Conservation (phyloP, 2,888 invertebrate species). For the Gastracanthus pulcherrimus region DNA sequence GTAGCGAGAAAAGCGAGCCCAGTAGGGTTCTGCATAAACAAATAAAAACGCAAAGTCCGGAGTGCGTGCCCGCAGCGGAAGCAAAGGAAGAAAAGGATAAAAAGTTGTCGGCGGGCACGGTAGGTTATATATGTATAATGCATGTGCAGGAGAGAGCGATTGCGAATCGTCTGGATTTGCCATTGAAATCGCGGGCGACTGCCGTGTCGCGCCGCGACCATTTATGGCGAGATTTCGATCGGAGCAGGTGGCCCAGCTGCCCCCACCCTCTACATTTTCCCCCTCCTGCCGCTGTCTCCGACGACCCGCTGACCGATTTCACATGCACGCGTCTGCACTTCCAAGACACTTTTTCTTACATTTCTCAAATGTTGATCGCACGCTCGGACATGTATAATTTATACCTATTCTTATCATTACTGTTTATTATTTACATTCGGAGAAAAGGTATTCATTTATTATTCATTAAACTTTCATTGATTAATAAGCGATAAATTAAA, state of each 20-base stretch:
- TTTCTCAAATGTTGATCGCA: no score
- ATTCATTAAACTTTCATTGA: no score
- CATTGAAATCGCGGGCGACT: slow-evolving; percentile 41
- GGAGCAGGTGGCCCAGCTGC: slow-evolving; percentile 47
- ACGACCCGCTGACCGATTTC: slow-evolving; percentile 71
- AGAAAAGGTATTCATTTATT: no score
- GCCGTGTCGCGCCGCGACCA: slow-evolving; percentile 42
- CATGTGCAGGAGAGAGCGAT: not conserved
- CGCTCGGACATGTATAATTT: not conserved
- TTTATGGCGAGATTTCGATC: slow-evolving; percentile 60
- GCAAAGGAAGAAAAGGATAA: not conserved
- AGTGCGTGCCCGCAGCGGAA: no score
- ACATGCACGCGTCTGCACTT: slow-evolving; percentile 17
- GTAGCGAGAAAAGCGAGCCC: no score
- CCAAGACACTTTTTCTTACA: not conserved
- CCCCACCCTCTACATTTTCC: not conserved
- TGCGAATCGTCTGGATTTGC: slow-evolving; percentile 33
- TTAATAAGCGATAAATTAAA: no score
- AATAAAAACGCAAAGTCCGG: no score
- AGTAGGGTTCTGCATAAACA: no score
- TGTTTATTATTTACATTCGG: no score
- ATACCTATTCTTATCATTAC: no score
- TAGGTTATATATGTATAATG: not conserved
- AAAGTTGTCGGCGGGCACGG: not conserved
- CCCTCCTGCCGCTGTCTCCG: slow-evolving; percentile 58